phyloP scores from a whole-genome alignment of 2,797 vertebrate genomes.

The Anguilla anguilla region DNA sequence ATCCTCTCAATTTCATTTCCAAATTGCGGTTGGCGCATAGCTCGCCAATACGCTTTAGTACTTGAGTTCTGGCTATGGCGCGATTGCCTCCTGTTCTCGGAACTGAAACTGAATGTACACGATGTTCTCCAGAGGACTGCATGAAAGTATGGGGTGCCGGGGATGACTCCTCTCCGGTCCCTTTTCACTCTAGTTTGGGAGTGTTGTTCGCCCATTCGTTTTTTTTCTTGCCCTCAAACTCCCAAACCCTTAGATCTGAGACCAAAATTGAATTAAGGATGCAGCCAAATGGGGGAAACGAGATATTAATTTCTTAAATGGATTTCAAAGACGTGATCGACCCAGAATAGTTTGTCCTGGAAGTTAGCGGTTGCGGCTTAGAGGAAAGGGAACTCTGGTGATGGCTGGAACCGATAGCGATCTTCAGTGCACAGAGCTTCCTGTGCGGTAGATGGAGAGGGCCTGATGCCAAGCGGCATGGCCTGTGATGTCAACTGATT shows the following conservation, averaged over 20 bases:
- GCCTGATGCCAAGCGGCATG: conserved; percentile 48
- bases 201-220: background rate
- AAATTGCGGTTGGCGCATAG: conserved; percentile 3
- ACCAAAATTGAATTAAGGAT: conserved; percentile 50
- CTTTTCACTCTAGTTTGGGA: background rate
- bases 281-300: conserved; percentile 58
- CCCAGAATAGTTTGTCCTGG: conserved; percentile 54
- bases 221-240: conserved; percentile 42
- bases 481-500: conserved; percentile 58
- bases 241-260: conserved; percentile 55
- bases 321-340: conserved; percentile 58
- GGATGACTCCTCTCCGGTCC: background rate
- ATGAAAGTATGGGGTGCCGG: conserved; percentile 6
- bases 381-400: conserved; percentile 52
- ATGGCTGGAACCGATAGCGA: conserved; percentile 54
- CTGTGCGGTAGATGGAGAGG: conserved; percentile 26
- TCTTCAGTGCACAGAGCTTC: background rate
- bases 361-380: conserved; percentile 63
- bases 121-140: background rate
- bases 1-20: background rate
- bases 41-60: background rate
- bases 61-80: background rate
- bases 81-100: background rate
- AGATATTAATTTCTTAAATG: conserved; percentile 65
- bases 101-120: conserved; percentile 21